Conservation (phyloP, 2,113 vertebrate species). For the Ardeotis arabs region DNA sequence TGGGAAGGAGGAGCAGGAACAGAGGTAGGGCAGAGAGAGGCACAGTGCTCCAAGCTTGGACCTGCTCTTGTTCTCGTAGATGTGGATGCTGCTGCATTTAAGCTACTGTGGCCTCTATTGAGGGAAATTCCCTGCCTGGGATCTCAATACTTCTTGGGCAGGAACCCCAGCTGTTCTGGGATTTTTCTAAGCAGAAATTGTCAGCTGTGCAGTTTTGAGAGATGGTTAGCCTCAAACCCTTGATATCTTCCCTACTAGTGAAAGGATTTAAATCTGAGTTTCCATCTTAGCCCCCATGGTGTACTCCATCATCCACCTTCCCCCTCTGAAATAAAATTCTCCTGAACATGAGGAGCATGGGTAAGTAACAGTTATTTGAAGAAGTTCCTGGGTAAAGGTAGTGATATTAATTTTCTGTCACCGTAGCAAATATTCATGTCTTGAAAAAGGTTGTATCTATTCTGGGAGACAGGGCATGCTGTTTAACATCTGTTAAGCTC, state of each 20-base stretch:
- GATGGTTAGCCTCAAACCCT: neutral
- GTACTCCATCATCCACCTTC: neutral
- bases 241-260: neutral
- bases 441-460: neutral
- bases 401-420: neutral
- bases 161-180: neutral
- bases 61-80: rapidly evolving
- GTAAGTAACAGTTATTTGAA: neutral
- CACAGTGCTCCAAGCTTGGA: neutral
- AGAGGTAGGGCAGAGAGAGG: neutral
- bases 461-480: neutral
- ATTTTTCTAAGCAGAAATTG: neutral
- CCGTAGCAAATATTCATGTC: neutral
- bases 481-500: neutral
- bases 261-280: neutral
- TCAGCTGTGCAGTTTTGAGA: neutral
- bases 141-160: neutral
- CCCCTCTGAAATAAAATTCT: neutral
- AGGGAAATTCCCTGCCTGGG: neutral
- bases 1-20: neutral
- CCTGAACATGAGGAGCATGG: neutral
- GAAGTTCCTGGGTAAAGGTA: neutral
- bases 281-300: neutral
- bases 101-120: neutral
- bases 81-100: neutral